Conservation (phyloP, 2,888 invertebrate genomes). For the Tetanocera ferruginea region DNA sequence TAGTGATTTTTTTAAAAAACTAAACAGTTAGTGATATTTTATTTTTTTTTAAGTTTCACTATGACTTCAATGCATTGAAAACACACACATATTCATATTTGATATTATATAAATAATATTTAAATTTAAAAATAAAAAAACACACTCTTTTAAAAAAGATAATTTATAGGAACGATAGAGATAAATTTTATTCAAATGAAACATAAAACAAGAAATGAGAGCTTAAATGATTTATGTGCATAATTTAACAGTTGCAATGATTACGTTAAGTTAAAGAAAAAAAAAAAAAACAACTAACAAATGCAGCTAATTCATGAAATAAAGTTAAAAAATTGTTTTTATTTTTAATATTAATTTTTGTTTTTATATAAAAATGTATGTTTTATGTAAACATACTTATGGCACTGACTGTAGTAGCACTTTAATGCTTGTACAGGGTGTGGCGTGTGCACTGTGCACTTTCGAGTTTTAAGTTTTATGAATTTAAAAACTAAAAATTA, state of each 20-base stretch:
- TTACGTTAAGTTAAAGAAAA: neutral
- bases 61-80: slow-evolving; percentile 29
- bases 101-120: neutral
- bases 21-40: slow-evolving; percentile 15
- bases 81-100: slow-evolving; percentile 34
- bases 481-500: too few relatives aligned
- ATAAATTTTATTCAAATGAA: neutral
- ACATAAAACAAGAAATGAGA: slow-evolving; percentile 11
- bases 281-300: neutral
- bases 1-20: slow-evolving; percentile 6
- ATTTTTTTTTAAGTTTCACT: neutral
- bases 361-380: neutral
- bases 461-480: neutral
- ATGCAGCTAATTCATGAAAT: neutral
- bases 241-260: slow-evolving; percentile 31
- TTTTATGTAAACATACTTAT: slow-evolving; percentile 5
- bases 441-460: slow-evolving; percentile 13
- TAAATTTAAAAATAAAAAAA: neutral
- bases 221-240: slow-evolving; percentile 5
- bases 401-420: slow-evolving; percentile 21
- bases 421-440: slow-evolving; percentile 18
- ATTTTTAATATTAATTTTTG: neutral
- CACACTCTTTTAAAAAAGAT: too few relatives aligned
- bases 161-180: neutral
- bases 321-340: neutral